Base-by-base conservation (phyloP, 1,140 invertebrate genomes). In the Temnothorax nylanderi region DNA sequence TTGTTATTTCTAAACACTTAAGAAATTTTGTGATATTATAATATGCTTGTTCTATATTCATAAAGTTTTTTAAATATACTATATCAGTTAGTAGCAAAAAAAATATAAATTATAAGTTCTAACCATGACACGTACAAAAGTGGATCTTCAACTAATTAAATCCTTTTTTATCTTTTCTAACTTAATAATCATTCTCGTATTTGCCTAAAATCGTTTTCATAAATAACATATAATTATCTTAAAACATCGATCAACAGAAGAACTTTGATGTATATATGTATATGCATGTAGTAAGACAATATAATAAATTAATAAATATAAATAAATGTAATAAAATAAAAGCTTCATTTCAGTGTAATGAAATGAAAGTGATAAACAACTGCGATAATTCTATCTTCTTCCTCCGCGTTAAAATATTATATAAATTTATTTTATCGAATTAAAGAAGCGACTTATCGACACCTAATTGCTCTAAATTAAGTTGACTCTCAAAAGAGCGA, bases 401-500 rank as follows among this genome's bases (percentile, higher is more conserved):
- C 32, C 56, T 47, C 37, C 3, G 13, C 13, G 10, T 77, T 62
- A 21, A 77, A 62, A 21, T 51, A 77, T 62, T 56, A 67, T 26
- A 26, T 26, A 26, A 26, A 26, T 44, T 10, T 18, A 26, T 37
- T 26, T 7, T 62, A 77, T 58, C 32, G 16, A 21, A 37, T 0
- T 41, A 54, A 51, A 41, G 18, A 80, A 51, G 6, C 18, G 16
- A 0, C n/a, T 81, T 44, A 81, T 56, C 21, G 47, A 69, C 16
- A 41, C 8, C 51, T 32, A 58, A 58, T 47, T 71, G 65, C 37
- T 58, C 78, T 32, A 58, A 58, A 60, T 84, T 60, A 60, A 75
- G 69, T 60, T 41, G 54, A 6, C 13, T 60, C 54, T 47, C 54
- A 0, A 1, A 18, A 58, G 7, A 47, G 32, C 5, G 32, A 60